Conservation (phyloP, 2,888 invertebrate genomes). For the Amphimallon solstitiale region DNA sequence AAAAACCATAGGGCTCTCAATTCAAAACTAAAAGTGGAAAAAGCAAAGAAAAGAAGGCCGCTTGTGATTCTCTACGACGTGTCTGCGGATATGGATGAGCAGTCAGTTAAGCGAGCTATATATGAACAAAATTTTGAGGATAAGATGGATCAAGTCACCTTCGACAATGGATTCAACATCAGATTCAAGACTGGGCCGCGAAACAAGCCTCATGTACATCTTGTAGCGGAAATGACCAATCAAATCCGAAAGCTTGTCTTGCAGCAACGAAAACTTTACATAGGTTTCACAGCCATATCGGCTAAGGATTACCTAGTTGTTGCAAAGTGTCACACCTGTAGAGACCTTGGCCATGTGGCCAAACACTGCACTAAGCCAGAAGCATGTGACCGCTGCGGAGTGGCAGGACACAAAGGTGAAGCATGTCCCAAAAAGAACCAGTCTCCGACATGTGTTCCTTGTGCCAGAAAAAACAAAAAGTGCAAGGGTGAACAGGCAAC, state of each 20-base stretch:
- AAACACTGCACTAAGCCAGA: conserved; percentile 16
- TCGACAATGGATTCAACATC: too few species aligned
- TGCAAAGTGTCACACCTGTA: too few species aligned
- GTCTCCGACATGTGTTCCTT: neutral
- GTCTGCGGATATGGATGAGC: too few species aligned
- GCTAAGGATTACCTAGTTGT: conserved; percentile 29
- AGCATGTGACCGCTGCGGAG: conserved; percentile 9
- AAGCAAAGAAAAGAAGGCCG: too few species aligned
- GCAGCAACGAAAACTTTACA: conserved; percentile 4
- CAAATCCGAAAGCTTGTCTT: conserved; percentile 2
- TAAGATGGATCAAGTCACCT: neutral
- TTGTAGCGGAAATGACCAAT: conserved; percentile 8
- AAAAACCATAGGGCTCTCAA: too few species aligned
- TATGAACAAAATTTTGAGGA: conserved; percentile 29
- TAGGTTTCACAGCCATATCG: neutral
- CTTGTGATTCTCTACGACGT: too few species aligned
- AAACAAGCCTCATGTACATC: conserved; percentile 25
- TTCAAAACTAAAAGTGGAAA: too few species aligned
- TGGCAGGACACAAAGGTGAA: neutral
- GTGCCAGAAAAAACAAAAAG: neutral
- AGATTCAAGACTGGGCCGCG: conserved; percentile 38
- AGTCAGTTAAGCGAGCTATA: too few species aligned
- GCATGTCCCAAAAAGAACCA: conserved; percentile 1
- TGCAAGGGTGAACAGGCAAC: neutral
- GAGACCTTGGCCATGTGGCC: too few species aligned